These are phyloP conservation scores for Drosophila pseudotalamancana DNA, from an alignment of 2,888 invertebrate species.

Conservation along the genomic window DNA sequence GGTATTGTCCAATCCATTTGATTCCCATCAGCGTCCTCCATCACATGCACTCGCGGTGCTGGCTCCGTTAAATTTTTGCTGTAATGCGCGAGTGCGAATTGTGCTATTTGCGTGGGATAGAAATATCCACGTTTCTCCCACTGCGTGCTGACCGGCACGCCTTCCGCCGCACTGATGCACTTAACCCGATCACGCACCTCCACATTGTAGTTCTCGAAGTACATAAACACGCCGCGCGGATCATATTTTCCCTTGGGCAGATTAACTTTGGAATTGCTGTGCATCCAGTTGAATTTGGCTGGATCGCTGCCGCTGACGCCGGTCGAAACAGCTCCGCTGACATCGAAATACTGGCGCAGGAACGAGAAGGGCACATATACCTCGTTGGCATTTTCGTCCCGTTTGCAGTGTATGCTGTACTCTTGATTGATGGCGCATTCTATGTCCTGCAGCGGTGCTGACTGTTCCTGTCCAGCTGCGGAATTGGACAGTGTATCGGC, in stretches of 20 bases:
- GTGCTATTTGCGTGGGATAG: slow-evolving; percentile 99
- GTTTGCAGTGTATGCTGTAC: slow-evolving; percentile 91
- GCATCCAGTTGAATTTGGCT: slow-evolving; percentile 97
- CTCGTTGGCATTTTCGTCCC: slow-evolving; percentile 89
- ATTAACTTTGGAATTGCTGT: slow-evolving; percentile 96
- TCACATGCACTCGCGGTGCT: slow-evolving; percentile 88
- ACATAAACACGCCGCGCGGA: slow-evolving; percentile 95
- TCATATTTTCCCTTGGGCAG: slow-evolving; percentile 95
- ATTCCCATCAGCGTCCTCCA: slow-evolving; percentile 91
- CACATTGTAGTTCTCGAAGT: slow-evolving; percentile 99
- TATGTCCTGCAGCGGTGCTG: slow-evolving; percentile 86
- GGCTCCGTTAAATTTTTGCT: slow-evolving; percentile 96
- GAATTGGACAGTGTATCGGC: slow-evolving; percentile 25
- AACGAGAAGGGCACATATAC: slow-evolving; percentile 97
- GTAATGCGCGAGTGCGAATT: slow-evolving; percentile 98
- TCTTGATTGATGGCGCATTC: slow-evolving; percentile 96
- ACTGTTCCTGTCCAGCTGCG: slow-evolving; percentile 29
- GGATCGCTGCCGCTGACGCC: slow-evolving; percentile 51
- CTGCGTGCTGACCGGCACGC: slow-evolving; percentile 97
- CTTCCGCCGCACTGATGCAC: slow-evolving; percentile 96
- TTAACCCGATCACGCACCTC: slow-evolving; percentile 97
- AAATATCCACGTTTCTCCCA: slow-evolving; percentile 98
- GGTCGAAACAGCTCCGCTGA: slow-evolving; percentile 91
- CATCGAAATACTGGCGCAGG: slow-evolving; percentile 96
- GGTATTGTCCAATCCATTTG: slow-evolving; percentile 90